Evolutionary conservation across 2,888 invertebrate species (phyloP), one percentile per base, ranked within the genome.

Genomic region (Fabriciana adippe): DNA sequence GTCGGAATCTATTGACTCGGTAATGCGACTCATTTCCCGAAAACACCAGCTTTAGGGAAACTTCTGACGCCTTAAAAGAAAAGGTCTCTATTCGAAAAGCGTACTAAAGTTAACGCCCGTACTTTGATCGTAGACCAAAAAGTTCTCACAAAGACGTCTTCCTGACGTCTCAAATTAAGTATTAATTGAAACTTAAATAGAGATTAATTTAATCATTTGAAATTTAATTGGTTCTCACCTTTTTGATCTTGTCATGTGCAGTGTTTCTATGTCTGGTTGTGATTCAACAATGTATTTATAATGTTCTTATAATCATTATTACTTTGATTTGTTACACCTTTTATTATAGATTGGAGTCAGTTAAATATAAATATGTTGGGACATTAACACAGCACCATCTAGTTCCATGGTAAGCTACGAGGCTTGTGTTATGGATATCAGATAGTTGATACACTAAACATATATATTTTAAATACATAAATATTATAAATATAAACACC

Each of bases 11-110:
- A 90, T 90, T 89, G 89, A 90, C 88, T 89, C 86, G 73, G 87
- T 91, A 90, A 91, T 90, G 88, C 89, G 87, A 82, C 87, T 88
- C 88, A 89, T 90, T 91, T 90, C 90, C 88, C 86, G 85, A 89
- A 88, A 75, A 83, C 75, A 83, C 84, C 85, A 85, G 86, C 85
- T 86, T 83, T 88, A 89, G 89, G 90, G 88, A 91, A 92, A 91
- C 88, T 91, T 88, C 84, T 82, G 83, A 83, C 82, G 78, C 79
- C 80, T 79, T 77, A 83, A 86, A 88, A 87, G 87, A 87, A 89
- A 84, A 83, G 85, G 86, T 85, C 84, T 85, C 87, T 70, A 73
- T 74, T 74, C 79, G 81, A 82, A 76, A 69, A 75, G 76, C 79
- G 81, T 81, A 84, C 87, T 85, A 83, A 89, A 89, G 86, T 86